These are phyloP conservation scores for Stegodyphus mimosarum DNA, from an alignment of 1,140 invertebrate genomes.

Conservation along the genomic window DNA sequence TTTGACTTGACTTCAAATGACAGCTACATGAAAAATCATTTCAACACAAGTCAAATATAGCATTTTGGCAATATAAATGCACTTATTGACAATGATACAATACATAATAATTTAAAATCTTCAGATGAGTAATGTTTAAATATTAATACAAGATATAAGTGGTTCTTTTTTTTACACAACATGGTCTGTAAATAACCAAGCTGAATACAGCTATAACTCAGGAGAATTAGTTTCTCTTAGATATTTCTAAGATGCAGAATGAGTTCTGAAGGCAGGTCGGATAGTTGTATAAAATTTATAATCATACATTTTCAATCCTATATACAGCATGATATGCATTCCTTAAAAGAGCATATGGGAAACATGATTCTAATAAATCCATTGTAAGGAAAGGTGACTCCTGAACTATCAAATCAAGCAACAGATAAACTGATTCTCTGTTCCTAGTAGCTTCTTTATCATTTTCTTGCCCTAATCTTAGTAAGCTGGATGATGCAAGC, in stretches of 20 bases:
- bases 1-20: not conserved
- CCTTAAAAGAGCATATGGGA: slow-evolving; percentile 94
- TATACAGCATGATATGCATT: slow-evolving; percentile 97
- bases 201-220: not conserved
- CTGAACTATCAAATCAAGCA: slow-evolving; percentile 94
- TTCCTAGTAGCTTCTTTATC: slow-evolving; percentile 94
- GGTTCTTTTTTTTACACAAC: not conserved
- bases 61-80: not conserved
- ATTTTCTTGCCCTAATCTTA: slow-evolving; percentile 92
- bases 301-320: slow-evolving; percentile 67
- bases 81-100: not conserved
- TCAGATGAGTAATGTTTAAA: too few species aligned
- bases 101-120: not conserved
- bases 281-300: not conserved
- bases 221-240: not conserved
- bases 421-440: slow-evolving; percentile 94
- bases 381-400: slow-evolving; percentile 97
- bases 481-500: slow-evolving; percentile 92
- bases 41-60: not conserved
- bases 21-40: not conserved
- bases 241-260: not conserved
- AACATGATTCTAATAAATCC: slow-evolving; percentile 97
- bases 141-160: too few species aligned
- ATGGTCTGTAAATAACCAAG: not conserved
- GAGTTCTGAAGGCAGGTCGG: not conserved